Conservation (phyloP, 2,888 invertebrate species). For the Osmoderma eremita region DNA sequence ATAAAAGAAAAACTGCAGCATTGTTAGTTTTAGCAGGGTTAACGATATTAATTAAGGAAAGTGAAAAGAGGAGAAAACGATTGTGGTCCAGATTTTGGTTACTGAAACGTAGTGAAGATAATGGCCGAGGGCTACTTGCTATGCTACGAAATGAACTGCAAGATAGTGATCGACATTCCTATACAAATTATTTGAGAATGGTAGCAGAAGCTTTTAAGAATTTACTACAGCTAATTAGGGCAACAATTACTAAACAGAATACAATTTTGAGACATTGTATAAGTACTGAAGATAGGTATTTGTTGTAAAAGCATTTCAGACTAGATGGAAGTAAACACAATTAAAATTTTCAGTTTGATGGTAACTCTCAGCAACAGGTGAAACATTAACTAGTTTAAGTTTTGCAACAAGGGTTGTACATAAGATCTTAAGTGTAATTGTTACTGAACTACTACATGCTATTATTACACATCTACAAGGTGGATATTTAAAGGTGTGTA, state of each 20-base stretch:
- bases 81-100: not conserved
- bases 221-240: not conserved
- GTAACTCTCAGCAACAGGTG: slow-evolving; percentile 4
- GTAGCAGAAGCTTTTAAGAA: slow-evolving; percentile 1
- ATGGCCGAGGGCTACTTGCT: not conserved
- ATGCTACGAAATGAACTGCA: not conserved
- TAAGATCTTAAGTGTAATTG: slow-evolving; percentile 1
- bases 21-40: not conserved
- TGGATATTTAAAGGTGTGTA: not conserved
- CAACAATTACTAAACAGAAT: not conserved
- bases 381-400: not conserved
- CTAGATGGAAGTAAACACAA: not conserved
- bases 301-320: not conserved
- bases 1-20: not conserved
- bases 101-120: not conserved
- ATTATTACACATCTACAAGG: not conserved
- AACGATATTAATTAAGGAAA: not conserved
- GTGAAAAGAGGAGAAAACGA: not conserved
- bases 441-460: not conserved
- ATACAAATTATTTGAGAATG: slow-evolving; percentile 1
- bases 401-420: not conserved
- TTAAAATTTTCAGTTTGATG: not conserved
- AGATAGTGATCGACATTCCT: not conserved
- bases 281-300: slow-evolving; percentile 8
- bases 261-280: no score